Evolutionary conservation across 64 coral and sea anemone species (phyloP).

Genomic region (Catalaphyllia jardinei): DNA sequence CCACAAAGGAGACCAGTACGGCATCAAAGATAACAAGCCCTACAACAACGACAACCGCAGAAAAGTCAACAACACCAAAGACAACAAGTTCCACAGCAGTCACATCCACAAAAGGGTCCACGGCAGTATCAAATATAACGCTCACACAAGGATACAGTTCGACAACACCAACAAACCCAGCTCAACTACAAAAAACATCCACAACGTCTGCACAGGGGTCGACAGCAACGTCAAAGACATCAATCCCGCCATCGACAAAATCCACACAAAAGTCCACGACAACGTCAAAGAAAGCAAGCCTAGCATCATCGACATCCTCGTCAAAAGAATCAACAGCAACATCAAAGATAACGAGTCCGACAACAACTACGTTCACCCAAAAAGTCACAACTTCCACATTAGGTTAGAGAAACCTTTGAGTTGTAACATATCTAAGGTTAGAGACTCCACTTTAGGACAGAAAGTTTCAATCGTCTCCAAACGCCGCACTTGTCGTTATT

Average conservation of each 20-base stretch:
- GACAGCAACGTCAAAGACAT: not conserved
- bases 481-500: too few relatives aligned
- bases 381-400: not conserved
- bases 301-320: conserved; percentile 15
- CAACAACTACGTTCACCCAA: not conserved
- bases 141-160: not conserved
- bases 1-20: not conserved
- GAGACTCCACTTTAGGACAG: too few relatives aligned
- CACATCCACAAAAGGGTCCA: not conserved
- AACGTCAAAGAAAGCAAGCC: not conserved
- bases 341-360: not conserved
- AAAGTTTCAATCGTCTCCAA: too few relatives aligned
- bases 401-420: too few relatives aligned
- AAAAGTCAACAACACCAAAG: not conserved
- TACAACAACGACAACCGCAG: not conserved
- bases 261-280: not conserved
- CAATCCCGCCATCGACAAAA: not conserved
- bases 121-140: not conserved
- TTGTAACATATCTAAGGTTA: too few relatives aligned
- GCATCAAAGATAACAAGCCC: too few relatives aligned
- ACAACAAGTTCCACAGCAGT: not conserved
- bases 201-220: not conserved
- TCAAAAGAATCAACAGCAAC: not conserved
- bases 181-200: not conserved
- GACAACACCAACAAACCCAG: not conserved